Evolutionary conservation across 2,113 vertebrate genomes (phyloP).

Genomic region (Hippocampus barbouri): DNA sequence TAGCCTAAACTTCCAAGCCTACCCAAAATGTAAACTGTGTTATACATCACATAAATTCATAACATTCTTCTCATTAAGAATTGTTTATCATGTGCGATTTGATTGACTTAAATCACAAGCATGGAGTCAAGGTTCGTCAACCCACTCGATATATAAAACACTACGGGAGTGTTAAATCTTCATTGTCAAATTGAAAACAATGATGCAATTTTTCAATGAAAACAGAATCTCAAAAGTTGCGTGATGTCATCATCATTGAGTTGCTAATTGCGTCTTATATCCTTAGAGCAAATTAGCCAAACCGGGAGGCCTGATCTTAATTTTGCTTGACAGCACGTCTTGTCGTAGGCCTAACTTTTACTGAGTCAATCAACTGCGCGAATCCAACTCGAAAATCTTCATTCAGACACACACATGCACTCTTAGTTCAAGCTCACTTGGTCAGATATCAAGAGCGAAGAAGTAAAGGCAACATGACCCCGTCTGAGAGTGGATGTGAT

Average conservation of each 20-base stretch:
- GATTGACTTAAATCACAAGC: no score
- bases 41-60: no score
- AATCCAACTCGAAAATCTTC: conserved; percentile 14
- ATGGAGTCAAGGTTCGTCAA: no score
- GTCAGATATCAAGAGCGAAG: conserved; percentile 25
- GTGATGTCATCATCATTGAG: neutral
- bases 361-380: conserved; percentile 27
- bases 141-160: no score
- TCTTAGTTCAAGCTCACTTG: conserved; percentile 25
- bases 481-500: conserved; percentile 43
- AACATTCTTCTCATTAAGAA: no score
- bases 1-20: neutral
- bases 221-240: neutral
- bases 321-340: conserved; percentile 1
- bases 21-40: no score
- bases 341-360: conserved; percentile 4
- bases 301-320: neutral
- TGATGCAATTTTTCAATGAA: neutral
- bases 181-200: neutral
- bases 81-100: no score
- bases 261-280: neutral
- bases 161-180: neutral
- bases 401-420: conserved; percentile 17
- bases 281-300: neutral
- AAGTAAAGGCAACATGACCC: conserved; percentile 28